Percentiles rank a stretch among this genome's conserved stretches.
Evolutionary conservation across 2,888 invertebrate species (phyloP).

Genomic region (Erebia ligea): DNA sequence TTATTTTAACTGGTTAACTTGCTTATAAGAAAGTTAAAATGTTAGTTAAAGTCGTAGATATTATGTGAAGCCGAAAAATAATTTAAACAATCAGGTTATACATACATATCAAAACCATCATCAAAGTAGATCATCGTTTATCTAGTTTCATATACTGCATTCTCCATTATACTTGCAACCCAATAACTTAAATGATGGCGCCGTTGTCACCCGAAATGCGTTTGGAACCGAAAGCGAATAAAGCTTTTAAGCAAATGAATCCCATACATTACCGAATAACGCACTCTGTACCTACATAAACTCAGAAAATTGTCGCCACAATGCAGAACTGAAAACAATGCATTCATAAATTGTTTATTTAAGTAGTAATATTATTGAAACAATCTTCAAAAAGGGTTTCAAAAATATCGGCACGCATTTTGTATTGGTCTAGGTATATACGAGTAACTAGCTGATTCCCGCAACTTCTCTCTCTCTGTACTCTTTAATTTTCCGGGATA

Average conservation of each 20-base stretch:
- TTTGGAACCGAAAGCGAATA: slow-evolving; percentile 69
- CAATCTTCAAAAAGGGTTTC: too few relatives aligned
- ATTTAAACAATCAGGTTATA: too few relatives aligned
- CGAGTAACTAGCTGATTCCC: too few relatives aligned
- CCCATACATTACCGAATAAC: slow-evolving; percentile 75
- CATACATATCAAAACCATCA: too few relatives aligned
- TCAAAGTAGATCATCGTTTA: background rate
- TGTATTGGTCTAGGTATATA: too few relatives aligned
- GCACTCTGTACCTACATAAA: slow-evolving; percentile 65
- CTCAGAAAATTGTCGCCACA: slow-evolving; percentile 73
- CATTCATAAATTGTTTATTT: slow-evolving; percentile 1
- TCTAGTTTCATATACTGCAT: slow-evolving; percentile 10
- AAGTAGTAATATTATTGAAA: background rate
- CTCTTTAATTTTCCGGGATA: too few relatives aligned
- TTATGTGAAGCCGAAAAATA: too few relatives aligned
- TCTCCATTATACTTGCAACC: slow-evolving; percentile 41
- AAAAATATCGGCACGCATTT: too few relatives aligned
- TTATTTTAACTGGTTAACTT: too few relatives aligned
- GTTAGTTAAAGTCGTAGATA: too few relatives aligned
- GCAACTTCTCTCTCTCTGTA: too few relatives aligned
- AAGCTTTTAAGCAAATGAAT: slow-evolving; percentile 82
- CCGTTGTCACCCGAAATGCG: slow-evolving; percentile 62
- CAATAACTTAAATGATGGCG: slow-evolving; percentile 70
- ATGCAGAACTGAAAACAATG: slow-evolving; percentile 47
- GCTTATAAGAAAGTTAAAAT: too few relatives aligned